phyloP scores from a whole-genome alignment of 2,113 vertebrate genomes.

The Chunga burmeisteri region DNA sequence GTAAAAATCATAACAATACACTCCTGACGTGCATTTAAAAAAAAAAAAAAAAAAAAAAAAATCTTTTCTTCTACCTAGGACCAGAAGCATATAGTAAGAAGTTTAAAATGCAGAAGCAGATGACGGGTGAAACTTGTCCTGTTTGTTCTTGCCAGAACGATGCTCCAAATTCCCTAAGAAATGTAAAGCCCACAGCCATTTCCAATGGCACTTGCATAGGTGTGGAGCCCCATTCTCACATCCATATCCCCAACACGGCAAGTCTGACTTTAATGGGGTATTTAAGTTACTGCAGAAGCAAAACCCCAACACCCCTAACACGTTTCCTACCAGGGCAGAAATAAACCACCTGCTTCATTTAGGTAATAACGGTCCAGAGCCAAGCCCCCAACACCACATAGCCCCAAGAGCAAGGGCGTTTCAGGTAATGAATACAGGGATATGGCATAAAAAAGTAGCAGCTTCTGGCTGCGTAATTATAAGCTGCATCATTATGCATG shows the following conservation, averaged over 20 bases:
- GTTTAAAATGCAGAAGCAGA: not conserved
- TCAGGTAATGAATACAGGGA: not conserved
- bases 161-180: not conserved
- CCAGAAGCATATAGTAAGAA: not conserved
- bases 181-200: not conserved
- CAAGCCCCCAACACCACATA: not conserved
- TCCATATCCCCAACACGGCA: not conserved
- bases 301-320: not conserved
- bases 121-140: not conserved
- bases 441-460: not conserved
- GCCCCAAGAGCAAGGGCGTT: not conserved
- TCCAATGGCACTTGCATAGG: not conserved
- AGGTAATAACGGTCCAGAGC: not conserved
- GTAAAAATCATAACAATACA: not conserved
- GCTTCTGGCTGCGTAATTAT: not conserved
- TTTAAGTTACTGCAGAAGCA: not conserved
- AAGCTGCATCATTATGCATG: slow-evolving; percentile 22
- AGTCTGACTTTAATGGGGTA: not conserved
- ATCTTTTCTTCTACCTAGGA: not conserved
- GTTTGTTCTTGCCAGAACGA: not conserved
- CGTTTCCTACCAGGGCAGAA: not conserved
- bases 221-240: not conserved
- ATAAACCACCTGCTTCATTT: not conserved
- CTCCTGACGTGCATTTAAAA: not conserved
- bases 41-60: not conserved